phyloP scores from a whole-genome alignment of 2,797 vertebrate genomes.

The Pseudomugil gertrudae region DNA sequence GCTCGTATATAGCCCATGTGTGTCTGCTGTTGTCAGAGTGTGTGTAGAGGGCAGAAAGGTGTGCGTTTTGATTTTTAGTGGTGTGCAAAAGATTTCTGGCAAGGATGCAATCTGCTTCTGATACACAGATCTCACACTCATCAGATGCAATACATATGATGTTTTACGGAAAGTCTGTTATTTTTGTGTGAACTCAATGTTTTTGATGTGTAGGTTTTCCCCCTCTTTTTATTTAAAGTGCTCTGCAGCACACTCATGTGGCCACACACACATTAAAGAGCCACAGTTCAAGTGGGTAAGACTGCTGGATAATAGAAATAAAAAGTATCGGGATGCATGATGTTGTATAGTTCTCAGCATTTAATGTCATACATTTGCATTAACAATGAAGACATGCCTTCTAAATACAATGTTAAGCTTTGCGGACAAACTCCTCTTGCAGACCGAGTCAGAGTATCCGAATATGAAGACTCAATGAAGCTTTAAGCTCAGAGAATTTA shows the following conservation, averaged over 20 bases:
- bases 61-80: conserved; percentile 46
- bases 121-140: conserved; percentile 31
- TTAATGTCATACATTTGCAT: background rate
- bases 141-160: background rate
- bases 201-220: conserved; percentile 1
- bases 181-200: conserved; percentile 3
- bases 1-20: conserved; percentile 18
- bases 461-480: background rate
- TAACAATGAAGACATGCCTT: too few species aligned
- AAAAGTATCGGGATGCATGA: too few species aligned
- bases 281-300: background rate
- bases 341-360: too few species aligned
- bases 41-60: conserved; percentile 24
- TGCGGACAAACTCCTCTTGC: background rate
- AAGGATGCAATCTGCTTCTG: conserved; percentile 37
- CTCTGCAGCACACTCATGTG: conserved; percentile 38
- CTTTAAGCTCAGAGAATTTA: background rate
- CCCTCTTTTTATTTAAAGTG: background rate
- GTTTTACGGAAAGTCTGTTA: background rate
- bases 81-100: conserved; percentile 38
- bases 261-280: conserved; percentile 12
- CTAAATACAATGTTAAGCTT: background rate
- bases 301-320: background rate
- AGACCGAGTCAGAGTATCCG: background rate
- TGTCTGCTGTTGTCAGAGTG: conserved; percentile 6